Evolutionary conservation across 30 jellyfish, hydroid and myxozoan genomes (phyloP), one percentile per base, ranked within the genome.

Genomic region (Aurelia sp.): DNA sequence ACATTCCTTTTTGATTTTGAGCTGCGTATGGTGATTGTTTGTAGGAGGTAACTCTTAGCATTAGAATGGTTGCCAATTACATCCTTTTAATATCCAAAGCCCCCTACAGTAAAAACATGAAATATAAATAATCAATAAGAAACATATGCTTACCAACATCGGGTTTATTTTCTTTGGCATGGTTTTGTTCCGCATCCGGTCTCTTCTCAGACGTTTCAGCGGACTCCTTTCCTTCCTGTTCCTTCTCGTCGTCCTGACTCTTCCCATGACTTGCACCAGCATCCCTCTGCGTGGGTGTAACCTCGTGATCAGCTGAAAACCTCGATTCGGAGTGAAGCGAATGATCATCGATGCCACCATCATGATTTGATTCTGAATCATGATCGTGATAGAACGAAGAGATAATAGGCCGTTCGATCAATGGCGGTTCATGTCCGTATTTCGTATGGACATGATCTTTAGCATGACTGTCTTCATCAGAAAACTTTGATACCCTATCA

Each of bases 231-330:
- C 31, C 83, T 24, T 62, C 47, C 19, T 62, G 74, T 18, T 33
- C 51, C 48, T 72, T 74, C 55, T 81, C 93, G 13, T 84, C 88
- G 35, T 84, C 55, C 15, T 44, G 55, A 44, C 3, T 44, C 55
- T 44, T 44, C 15, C 15, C 16, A 44, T 44, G 55, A 44, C 55
- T 44, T 44, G 55, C 55, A 44, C 55, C 55, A 44, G 8, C 9
- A 44, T 44, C 93, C 30, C 93, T 84, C 81, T 84, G 93, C 76
- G 93, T 84, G 9, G 93, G 93, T 22, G 82, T 61, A 20, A 72
- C 93, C 66, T 60, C 74, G 78, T 50, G 76, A 41, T 62, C 67
- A 41, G 78, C 58, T 8, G 93, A 72, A 18, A 52, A 63, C 19
- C 51, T 47, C 47, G 20, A 57, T 74, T 84, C 93, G 35, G 80